Conservation (phyloP, 2,113 vertebrate species). For the Rhinolophus ferrumequinum region DNA sequence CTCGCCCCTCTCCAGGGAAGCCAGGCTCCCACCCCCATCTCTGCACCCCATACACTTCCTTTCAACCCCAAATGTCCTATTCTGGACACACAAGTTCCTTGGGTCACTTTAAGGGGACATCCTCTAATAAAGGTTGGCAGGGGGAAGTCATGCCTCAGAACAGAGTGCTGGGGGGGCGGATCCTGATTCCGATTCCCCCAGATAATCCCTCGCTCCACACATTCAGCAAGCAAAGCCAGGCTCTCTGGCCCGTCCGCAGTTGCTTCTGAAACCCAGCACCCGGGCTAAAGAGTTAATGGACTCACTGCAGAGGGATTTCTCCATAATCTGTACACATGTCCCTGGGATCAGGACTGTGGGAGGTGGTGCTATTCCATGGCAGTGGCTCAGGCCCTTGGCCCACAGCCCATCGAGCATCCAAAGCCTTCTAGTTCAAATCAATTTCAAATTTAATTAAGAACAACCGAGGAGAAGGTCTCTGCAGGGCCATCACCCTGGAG, state of each 20-base stretch:
- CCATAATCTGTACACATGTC: conserved; percentile 90
- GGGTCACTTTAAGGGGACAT: neutral
- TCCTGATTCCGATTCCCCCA: neutral
- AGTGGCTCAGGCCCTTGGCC: conserved; percentile 86
- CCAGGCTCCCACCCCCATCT: neutral
- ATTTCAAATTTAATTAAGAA: conserved; percentile 86
- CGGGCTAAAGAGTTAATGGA: conserved; percentile 80
- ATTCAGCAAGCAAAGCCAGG: neutral
- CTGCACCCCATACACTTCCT: neutral
- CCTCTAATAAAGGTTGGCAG: neutral
- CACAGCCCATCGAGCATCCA: conserved; percentile 86
- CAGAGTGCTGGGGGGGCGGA: neutral
- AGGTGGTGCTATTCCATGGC: conserved; percentile 90
- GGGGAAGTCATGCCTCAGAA: neutral
- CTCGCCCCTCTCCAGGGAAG: rapidly evolving
- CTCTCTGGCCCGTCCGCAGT: rapidly evolving
- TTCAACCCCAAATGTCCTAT: neutral
- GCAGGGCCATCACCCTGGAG: conserved; percentile 54
- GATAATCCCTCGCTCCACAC: rapidly evolving
- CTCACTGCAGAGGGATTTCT: conserved; percentile 86
- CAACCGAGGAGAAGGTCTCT: conserved; percentile 58
- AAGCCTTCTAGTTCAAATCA: conserved; percentile 78
- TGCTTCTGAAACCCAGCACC: neutral
- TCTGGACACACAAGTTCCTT: neutral
- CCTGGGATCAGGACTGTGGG: conserved; percentile 89